Base-by-base conservation (phyloP, 1,140 invertebrate species). In the Vanessa atalanta region DNA sequence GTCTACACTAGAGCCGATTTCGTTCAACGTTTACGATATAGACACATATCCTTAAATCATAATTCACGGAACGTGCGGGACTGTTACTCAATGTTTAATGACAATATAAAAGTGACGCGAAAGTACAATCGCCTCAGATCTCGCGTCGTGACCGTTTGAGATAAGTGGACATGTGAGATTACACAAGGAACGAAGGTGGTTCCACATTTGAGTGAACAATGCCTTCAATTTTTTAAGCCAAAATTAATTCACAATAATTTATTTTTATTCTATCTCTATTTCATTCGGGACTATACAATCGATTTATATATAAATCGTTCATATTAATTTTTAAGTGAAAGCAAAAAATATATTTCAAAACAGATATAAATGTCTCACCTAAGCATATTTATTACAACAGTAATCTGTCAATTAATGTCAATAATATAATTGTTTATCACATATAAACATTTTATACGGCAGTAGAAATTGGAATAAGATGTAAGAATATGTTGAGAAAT, bases 101-200 rank as follows among this genome's bases (percentile, higher is more conserved):
- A 88, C 74, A 74, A 83, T 84, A 83, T 87, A 85, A 85, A 83
- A 83, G 81, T 83, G 78, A 80, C 83, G 83, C 83, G 81, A 83
- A 83, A 83, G 83, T 82, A 85, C 82, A 83, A 87, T 87, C 84
- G 80, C 69, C 67, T 70, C 20, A 66, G 80, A 86, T 86, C 83
- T 83, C 51, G 79, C 65, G 78, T 85, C 86, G 85, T 88, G 86
- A 87, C 84, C 81, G 82, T 80, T 80, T 78, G 70, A 86, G 83
- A 87, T 88, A 88, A 87, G 79, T 88, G 85, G 84, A 86, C 86
- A 87, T 88, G 85, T 88, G 86, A 72, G 79, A 73, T 86, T 85
- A 78, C 83, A 80, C 78, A 80, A 84, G 79, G 75, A 43, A 23
- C 48, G 53, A 79, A 70, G 81, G 76, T 68, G 65, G 16, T 61